phyloP scores from a whole-genome alignment of 2,888 invertebrate species.

The Pachliopta kotzebuea region DNA sequence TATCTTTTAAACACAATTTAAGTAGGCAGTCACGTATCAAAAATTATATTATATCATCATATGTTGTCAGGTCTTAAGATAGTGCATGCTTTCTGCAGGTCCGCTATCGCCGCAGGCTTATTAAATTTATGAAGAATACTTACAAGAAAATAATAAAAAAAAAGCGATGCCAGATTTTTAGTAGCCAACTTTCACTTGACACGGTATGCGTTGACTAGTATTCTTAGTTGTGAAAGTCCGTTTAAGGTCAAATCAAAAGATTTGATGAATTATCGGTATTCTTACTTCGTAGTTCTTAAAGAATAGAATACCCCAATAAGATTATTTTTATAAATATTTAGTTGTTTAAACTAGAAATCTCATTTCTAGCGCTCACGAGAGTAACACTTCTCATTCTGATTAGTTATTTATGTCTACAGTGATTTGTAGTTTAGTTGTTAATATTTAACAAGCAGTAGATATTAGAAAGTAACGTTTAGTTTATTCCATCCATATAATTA shows the following conservation, averaged over 20 bases:
- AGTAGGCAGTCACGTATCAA: background rate
- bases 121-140: conserved; percentile 56
- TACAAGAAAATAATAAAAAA: conserved; percentile 51
- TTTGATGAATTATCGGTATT: background rate
- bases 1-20: no score
- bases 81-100: conserved; percentile 54
- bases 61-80: conserved; percentile 29
- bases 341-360: background rate
- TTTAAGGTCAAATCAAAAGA: conserved; percentile 1
- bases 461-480: background rate
- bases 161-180: conserved; percentile 63
- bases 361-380: background rate
- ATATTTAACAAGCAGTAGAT: background rate
- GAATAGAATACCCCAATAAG: background rate
- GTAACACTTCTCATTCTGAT: background rate
- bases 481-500: background rate
- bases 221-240: conserved; percentile 3
- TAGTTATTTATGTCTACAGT: background rate
- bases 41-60: background rate
- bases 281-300: background rate
- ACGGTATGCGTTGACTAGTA: conserved; percentile 53
- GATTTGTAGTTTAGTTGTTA: background rate
- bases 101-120: conserved; percentile 50
- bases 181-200: conserved; percentile 55
- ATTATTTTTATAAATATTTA: background rate